Percentiles rank a stretch among this genome's conserved stretches.
Evolutionary conservation across 2,113 vertebrate species (phyloP).

Genomic region (Varanus komodoensis): DNA sequence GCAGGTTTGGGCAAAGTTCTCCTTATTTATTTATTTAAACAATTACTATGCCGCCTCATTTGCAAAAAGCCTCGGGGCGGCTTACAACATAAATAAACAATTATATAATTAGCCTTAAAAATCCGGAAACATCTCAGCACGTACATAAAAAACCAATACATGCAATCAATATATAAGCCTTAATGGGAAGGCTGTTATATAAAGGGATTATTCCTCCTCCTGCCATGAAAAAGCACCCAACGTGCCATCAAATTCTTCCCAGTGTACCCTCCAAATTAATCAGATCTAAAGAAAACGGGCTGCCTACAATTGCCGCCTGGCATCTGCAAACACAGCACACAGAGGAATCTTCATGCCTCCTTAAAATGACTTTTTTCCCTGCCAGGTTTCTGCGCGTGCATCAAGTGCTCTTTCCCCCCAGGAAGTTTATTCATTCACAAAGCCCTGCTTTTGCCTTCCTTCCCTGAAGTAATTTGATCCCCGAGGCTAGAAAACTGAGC

Average conservation of each 20-base stretch:
- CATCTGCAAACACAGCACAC: background rate
- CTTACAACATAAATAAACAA: no score
- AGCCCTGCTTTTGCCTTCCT: background rate
- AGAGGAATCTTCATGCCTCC: background rate
- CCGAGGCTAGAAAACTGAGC: background rate
- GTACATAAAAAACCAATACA: no score
- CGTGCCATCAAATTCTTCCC: background rate
- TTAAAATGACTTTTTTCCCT: background rate
- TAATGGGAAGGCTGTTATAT: background rate
- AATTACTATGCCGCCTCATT: no score
- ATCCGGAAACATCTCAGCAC: no score
- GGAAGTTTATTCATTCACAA: fast-evolving
- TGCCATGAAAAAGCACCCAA: background rate
- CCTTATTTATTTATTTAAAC: no score
- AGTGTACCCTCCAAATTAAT: background rate
- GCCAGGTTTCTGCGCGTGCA: background rate
- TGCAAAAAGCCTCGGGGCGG: no score
- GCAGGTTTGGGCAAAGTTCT: background rate
- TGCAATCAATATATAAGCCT: no score
- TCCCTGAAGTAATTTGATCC: slow-evolving; percentile 54
- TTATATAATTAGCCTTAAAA: no score
- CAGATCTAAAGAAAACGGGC: background rate
- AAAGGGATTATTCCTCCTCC: background rate
- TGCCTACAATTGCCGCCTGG: background rate
- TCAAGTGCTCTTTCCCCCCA: no score